These are phyloP conservation scores for Phrynocephalus forsythii DNA, from an alignment of 2,797 vertebrate genomes.

Conservation along the genomic window DNA sequence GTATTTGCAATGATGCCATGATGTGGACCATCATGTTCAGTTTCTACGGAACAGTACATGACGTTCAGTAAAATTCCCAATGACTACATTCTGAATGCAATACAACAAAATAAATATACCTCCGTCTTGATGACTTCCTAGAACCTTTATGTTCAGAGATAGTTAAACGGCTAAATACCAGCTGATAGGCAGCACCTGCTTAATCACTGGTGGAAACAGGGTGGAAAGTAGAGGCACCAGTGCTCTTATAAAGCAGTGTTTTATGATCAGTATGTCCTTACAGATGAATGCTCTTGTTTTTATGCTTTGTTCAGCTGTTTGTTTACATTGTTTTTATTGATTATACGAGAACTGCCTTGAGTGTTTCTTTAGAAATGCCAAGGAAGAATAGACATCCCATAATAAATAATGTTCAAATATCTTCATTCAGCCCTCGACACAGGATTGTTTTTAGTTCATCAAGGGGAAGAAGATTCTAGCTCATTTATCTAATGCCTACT, in stretches of 20 bases:
- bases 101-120: too few species aligned
- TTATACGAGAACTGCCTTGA: neutral
- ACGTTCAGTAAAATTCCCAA: too few species aligned
- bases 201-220: neutral
- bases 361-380: neutral
- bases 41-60: too few species aligned
- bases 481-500: constrained; percentile 12
- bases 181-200: neutral
- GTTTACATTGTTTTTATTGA: neutral
- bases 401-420: constrained; percentile 5
- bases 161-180: neutral
- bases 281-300: neutral
- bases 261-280: neutral
- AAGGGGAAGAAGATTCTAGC: neutral
- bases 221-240: neutral
- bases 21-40: too few species aligned
- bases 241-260: neutral
- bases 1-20: too few species aligned
- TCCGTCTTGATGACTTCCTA: too few species aligned
- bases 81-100: too few species aligned
- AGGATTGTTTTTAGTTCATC: neutral
- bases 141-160: neutral
- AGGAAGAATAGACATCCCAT: neutral
- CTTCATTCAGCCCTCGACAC: neutral
- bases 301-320: neutral